These are phyloP conservation scores for Drosophila ficusphila DNA, from an alignment of 1,140 invertebrate species.

Conservation along the genomic window DNA sequence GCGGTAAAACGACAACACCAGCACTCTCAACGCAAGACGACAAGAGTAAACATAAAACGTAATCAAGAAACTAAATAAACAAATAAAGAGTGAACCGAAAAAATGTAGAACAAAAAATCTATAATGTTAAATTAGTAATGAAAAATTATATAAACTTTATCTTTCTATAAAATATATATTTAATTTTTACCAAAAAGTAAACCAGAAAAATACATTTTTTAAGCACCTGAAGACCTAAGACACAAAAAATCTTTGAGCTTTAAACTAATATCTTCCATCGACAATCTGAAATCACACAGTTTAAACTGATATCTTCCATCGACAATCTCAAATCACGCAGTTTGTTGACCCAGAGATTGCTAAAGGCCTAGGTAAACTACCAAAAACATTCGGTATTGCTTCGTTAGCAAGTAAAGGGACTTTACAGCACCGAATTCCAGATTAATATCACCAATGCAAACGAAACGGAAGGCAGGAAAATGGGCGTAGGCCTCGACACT, in stretches of 20 bases:
- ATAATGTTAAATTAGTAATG: constrained; percentile 3
- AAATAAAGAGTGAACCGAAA: background rate
- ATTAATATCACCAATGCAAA: constrained; percentile 24
- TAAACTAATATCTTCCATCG: too few species aligned
- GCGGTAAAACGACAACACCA: constrained; percentile 54
- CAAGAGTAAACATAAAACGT: constrained; percentile 16
- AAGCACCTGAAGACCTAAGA: too few species aligned
- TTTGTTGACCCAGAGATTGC: constrained; percentile 4
- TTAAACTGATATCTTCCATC: background rate
- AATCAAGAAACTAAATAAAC: background rate
- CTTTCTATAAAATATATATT: too few species aligned
- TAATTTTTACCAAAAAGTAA: too few species aligned
- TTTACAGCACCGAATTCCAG: constrained; percentile 1
- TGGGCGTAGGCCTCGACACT: constrained; percentile 34
- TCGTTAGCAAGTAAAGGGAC: constrained; percentile 13
- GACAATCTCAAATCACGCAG: background rate
- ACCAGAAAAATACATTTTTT: too few species aligned
- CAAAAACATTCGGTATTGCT: constrained; percentile 3
- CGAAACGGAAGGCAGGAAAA: background rate
- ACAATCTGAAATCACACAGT: too few species aligned
- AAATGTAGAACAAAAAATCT: background rate
- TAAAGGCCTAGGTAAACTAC: constrained; percentile 9
- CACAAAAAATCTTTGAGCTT: too few species aligned
- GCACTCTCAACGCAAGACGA: constrained; percentile 3
- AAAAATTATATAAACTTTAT: background rate